Evolutionary conservation across 2,888 invertebrate genomes (phyloP), one percentile per base, ranked within the genome.

Genomic region (Idaea biselata): DNA sequence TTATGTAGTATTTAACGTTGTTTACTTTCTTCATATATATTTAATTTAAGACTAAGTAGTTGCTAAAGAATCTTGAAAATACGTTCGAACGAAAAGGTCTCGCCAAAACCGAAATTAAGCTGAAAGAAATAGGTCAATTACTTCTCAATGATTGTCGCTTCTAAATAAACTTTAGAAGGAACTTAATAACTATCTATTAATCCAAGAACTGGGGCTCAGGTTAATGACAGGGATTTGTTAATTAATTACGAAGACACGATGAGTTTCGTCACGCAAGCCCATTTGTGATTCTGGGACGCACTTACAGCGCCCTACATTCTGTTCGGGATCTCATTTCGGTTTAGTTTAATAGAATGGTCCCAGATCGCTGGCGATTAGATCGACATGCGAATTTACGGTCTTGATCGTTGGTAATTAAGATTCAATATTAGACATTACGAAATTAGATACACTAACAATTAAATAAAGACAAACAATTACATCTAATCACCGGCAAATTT

Each of bases 211-310:
- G 76, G 56, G 18, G 84, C 79, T 72, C 87, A 81, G 80, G 80
- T 77, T 87, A 88, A 89, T 86, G 81, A 74, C 78, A 73, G 82
- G 80, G 82, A 83, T 88, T 87, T 80, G 80, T 81, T 85, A 84
- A 89, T 88, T 89, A 88, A 89, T 89, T 87, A 87, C 79, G 74
- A 78, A 79, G 18, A 44, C 44, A 80, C 77, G 78, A 85, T 87
- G 81, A 86, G 76, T 68, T 63, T 60, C 72, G 86, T 82, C 89
- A 90, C 90, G 89, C 85, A 77, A 89, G 69, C 72, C 77, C 74
- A 76, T 71, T 73, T 63, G 72, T 72, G 73, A 73, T 79, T 79
- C 77, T 73, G 73, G 75, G 76, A 70, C 68, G 71, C 78, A 73
- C 75, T 83, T 77, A 76, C 72, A 61, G 66, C 78, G 87, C 65